These are phyloP conservation scores for Papilio aristodemus DNA, from an alignment of 1,140 invertebrate genomes.

Conservation along the genomic window DNA sequence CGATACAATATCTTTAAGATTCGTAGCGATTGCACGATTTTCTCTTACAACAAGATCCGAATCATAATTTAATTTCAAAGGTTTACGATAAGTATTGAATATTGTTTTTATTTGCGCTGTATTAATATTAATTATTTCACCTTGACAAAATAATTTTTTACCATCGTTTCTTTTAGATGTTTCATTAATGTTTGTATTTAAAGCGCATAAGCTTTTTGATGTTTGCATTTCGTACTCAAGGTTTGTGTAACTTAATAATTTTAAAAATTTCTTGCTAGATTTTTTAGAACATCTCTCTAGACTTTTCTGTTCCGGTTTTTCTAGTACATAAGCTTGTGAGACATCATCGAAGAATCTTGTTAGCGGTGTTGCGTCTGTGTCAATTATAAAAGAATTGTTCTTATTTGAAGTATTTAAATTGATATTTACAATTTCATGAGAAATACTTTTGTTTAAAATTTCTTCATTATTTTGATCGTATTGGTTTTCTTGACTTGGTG, in stretches of 20 bases:
- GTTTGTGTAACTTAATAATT: slow-evolving; percentile 4
- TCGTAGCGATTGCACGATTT: background rate
- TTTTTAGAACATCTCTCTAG: background rate
- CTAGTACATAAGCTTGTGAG: background rate
- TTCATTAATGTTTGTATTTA: background rate
- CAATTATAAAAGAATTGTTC: background rate
- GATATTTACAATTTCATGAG: background rate
- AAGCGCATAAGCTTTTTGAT: slow-evolving; percentile 3
- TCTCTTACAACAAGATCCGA: slow-evolving; percentile 5
- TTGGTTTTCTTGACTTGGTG: background rate
- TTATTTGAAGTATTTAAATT: slow-evolving; percentile 14
- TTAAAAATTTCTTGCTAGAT: slow-evolving; percentile 11
- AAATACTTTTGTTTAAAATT: background rate
- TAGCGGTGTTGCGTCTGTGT: background rate
- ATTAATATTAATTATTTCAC: slow-evolving; percentile 20
- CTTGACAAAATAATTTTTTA: slow-evolving; percentile 8
- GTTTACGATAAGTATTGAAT: slow-evolving; percentile 16
- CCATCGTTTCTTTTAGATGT: background rate
- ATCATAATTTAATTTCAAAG: background rate
- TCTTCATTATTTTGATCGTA: background rate
- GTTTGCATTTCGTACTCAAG: background rate
- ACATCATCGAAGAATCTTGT: background rate
- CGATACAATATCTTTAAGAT: slow-evolving; percentile 5
- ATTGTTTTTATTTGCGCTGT: slow-evolving; percentile 26
- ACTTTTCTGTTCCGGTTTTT: background rate